Conservation (phyloP, 2,888 invertebrate genomes). For the Nowickia ferox region DNA sequence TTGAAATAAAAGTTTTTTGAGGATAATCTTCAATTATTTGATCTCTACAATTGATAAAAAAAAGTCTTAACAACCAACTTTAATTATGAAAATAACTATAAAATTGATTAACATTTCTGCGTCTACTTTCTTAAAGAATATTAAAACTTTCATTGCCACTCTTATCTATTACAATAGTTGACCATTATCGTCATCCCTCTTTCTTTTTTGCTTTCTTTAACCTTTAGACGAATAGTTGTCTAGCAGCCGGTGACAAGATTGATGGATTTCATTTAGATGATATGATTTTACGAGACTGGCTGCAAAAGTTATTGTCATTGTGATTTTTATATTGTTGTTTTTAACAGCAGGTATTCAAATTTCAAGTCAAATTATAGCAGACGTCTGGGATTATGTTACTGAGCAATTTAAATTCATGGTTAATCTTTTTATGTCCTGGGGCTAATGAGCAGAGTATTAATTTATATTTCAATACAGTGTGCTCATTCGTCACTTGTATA, state of each 20-base stretch:
- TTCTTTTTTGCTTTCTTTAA: neutral
- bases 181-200: slow-evolving; percentile 26
- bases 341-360: slow-evolving; percentile 19
- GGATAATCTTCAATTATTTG: neutral
- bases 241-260: slow-evolving; percentile 17
- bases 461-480: neutral
- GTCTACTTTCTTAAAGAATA: neutral
- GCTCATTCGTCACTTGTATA: too few relatives aligned
- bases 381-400: slow-evolving; percentile 16
- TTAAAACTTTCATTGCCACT: slow-evolving; percentile 20
- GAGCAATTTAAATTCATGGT: neutral
- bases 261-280: slow-evolving; percentile 37
- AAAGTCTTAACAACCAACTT: neutral
- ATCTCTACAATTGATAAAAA: neutral
- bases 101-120: neutral
- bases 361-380: neutral
- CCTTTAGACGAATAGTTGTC: neutral
- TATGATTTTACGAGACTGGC: slow-evolving; percentile 14
- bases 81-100: slow-evolving; percentile 6
- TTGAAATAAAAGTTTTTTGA: neutral
- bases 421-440: neutral
- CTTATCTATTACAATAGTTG: neutral
- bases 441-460: slow-evolving; percentile 7
- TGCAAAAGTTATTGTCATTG: slow-evolving; percentile 37
- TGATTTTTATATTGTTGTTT: slow-evolving; percentile 31